These are phyloP conservation scores for Pelagia noctiluca DNA, from an alignment of 30 jellyfish, hydroid and myxozoan genomes.

Conservation along the genomic window DNA sequence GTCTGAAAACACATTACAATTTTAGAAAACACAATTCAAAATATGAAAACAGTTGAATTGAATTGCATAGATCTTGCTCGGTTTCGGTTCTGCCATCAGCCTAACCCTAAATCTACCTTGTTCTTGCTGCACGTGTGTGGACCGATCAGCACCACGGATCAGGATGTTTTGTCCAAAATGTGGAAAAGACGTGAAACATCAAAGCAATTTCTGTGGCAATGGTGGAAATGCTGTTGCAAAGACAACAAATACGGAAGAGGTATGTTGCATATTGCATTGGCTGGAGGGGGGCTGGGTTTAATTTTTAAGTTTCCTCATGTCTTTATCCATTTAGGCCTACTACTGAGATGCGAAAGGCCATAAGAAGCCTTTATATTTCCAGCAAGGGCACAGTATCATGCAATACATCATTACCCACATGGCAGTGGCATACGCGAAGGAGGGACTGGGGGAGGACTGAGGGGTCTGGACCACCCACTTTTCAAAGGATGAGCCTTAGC, in stretches of 20 bases:
- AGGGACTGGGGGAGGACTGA: too few relatives aligned
- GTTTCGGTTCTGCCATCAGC: too few relatives aligned
- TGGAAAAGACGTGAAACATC: too few relatives aligned
- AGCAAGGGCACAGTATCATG: too few relatives aligned
- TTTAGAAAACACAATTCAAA: not conserved
- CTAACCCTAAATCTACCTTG: not conserved
- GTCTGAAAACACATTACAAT: not conserved
- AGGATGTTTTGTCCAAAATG: too few relatives aligned
- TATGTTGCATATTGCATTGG: slow-evolving; percentile 1
- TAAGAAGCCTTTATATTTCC: too few relatives aligned
- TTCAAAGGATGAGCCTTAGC: too few relatives aligned
- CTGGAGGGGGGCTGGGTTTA: slow-evolving; percentile 9
- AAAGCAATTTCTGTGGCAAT: slow-evolving; percentile 1
- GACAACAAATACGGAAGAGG: slow-evolving; percentile 4
- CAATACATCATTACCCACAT: too few relatives aligned
- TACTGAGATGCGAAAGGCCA: too few relatives aligned
- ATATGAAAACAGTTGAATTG: not conserved
- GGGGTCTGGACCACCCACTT: too few relatives aligned
- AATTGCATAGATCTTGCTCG: not conserved
- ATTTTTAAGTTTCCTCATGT: slow-evolving; percentile 1
- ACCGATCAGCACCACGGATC: too few relatives aligned
- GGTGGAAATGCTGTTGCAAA: slow-evolving; percentile 2
- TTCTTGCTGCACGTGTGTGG: slow-evolving; percentile 2
- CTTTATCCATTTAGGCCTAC: slow-evolving; percentile 2
- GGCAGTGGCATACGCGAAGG: too few relatives aligned